Conservation (phyloP, 2,797 vertebrate species). For the Pantherophis alleghaniensis region DNA sequence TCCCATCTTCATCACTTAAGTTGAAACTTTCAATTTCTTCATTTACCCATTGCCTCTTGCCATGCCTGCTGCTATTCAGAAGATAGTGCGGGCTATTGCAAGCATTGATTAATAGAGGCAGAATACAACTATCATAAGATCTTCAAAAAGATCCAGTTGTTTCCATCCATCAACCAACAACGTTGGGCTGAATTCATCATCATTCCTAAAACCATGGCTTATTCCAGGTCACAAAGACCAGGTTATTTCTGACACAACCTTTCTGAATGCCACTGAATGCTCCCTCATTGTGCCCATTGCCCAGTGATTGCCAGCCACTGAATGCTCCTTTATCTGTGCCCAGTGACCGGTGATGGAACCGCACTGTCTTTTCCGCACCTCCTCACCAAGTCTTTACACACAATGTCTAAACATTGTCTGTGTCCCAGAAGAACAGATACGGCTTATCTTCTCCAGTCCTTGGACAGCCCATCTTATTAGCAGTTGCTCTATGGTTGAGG, state of each 20-base stretch:
- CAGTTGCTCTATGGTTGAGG: background rate
- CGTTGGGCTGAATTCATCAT: background rate
- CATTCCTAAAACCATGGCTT: background rate
- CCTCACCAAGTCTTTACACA: background rate
- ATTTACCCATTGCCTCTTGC: background rate
- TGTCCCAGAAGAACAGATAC: background rate
- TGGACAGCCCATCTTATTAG: background rate
- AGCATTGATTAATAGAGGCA: background rate
- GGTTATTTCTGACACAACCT: background rate
- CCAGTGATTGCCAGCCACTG: background rate
- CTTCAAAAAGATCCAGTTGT: background rate
- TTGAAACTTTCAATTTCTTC: background rate
- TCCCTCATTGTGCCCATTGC: background rate
- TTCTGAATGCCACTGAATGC: background rate
- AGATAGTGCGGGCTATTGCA: background rate
- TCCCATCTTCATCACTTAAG: background rate
- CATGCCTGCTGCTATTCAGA: background rate
- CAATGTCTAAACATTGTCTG: background rate
- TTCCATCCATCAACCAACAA: background rate
- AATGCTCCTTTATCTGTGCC: too few relatives aligned
- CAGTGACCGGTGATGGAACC: too few relatives aligned
- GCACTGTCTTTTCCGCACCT: rapidly evolving
- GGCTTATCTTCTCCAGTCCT: background rate
- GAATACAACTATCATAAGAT: background rate
- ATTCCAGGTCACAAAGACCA: background rate